phyloP scores from a whole-genome alignment of 2,888 invertebrate species.

The Ariolimax columbianus region DNA sequence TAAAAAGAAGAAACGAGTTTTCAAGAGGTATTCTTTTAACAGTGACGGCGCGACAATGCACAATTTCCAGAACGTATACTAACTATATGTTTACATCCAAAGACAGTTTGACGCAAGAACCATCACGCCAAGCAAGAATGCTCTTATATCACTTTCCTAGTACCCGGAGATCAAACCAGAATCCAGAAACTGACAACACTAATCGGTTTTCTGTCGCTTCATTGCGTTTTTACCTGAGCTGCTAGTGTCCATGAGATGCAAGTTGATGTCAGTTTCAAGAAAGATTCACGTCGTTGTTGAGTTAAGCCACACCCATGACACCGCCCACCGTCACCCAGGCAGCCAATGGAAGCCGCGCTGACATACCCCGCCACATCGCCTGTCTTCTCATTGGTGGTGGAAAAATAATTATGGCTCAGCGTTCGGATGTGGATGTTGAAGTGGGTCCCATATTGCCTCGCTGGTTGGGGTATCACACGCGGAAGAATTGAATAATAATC shows the following conservation, averaged over 20 bases:
- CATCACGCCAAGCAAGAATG: background rate
- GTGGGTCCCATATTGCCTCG: background rate
- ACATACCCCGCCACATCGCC: background rate
- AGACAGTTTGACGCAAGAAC: background rate
- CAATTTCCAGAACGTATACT: no score
- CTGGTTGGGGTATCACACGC: background rate
- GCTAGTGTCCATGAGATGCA: background rate
- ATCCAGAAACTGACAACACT: constrained; percentile 33
- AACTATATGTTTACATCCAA: no score
- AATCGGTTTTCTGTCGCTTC: constrained; percentile 47
- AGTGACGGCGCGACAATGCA: no score
- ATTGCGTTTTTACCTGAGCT: constrained; percentile 38
- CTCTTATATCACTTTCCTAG: background rate
- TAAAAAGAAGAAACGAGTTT: no score
- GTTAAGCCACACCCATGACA: background rate
- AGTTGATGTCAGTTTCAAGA: background rate
- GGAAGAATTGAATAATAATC: background rate
- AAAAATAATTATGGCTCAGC: background rate
- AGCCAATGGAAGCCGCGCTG: constrained; percentile 10
- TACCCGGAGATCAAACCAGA: background rate
- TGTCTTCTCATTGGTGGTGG: constrained; percentile 12
- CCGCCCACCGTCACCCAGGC: constrained; percentile 5
- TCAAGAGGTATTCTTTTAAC: no score
- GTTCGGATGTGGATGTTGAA: background rate
- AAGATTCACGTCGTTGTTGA: background rate